Conservation (phyloP, 2,797 vertebrate genomes). For the Vultur gryphus region DNA sequence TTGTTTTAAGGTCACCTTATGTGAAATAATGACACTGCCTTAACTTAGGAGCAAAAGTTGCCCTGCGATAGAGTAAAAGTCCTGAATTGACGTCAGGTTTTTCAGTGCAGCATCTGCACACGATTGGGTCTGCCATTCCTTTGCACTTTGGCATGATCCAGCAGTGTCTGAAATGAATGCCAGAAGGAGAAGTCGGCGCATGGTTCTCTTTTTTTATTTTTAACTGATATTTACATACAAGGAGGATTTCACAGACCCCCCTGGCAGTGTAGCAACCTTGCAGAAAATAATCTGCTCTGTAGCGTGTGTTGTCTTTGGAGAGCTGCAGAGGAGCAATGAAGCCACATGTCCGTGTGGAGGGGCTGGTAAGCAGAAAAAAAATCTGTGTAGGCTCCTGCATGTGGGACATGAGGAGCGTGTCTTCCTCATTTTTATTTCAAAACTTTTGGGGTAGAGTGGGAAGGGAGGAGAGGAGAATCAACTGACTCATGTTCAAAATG, state of each 20-base stretch:
- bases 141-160: conserved; percentile 24
- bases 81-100: neutral
- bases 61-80: neutral
- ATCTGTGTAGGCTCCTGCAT: neutral
- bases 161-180: neutral
- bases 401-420: rapidly evolving
- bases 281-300: neutral
- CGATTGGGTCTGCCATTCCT: neutral
- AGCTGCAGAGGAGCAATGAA: neutral
- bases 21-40: neutral
- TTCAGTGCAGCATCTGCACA: neutral
- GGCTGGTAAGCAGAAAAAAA: neutral
- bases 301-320: neutral
- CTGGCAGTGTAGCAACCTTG: neutral
- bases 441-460: neutral
- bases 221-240: neutral
- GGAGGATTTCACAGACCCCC: neutral
- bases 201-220: neutral
- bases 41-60: neutral
- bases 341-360: neutral
- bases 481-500: neutral
- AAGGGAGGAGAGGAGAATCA: neutral
- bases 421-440: neutral
- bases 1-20: neutral
- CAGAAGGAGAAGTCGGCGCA: neutral